Evolutionary conservation across 2,113 vertebrate genomes (phyloP).

Genomic region (Perccottus glenii): DNA sequence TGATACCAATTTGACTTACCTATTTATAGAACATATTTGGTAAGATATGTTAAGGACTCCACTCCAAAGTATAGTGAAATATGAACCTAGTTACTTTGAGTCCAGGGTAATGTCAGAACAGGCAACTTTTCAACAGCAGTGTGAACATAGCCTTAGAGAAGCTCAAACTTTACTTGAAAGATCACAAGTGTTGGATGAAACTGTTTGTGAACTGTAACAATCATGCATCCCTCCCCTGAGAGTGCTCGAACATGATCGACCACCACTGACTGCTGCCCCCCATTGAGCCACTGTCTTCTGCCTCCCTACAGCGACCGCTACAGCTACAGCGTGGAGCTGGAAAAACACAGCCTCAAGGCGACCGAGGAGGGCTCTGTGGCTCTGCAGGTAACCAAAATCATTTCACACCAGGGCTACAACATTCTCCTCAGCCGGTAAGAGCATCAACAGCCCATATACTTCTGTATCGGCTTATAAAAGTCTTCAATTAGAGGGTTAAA

Average conservation of each 20-base stretch:
- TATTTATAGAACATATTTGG: too few relatives aligned
- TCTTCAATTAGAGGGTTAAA: too few relatives aligned
- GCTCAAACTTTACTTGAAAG: too few relatives aligned
- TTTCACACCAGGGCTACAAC: slow-evolving; percentile 80
- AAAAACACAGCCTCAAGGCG: slow-evolving; percentile 79
- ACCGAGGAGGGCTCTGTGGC: slow-evolving; percentile 69
- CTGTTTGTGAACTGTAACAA: too few relatives aligned
- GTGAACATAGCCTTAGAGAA: too few relatives aligned
- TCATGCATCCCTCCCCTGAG: neutral
- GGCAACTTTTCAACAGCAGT: too few relatives aligned
- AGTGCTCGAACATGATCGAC: neutral
- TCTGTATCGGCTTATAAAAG: neutral
- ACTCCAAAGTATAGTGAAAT: too few relatives aligned
- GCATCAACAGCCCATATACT: neutral
- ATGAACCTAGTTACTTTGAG: too few relatives aligned
- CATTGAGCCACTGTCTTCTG: slow-evolving; percentile 12
- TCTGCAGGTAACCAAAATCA: slow-evolving; percentile 58
- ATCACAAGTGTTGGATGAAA: too few relatives aligned
- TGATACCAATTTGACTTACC: too few relatives aligned
- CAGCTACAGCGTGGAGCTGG: slow-evolving; percentile 80
- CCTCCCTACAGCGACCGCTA: slow-evolving; percentile 52
- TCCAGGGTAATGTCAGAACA: too few relatives aligned
- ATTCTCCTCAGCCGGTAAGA: slow-evolving; percentile 51
- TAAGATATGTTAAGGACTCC: too few relatives aligned
- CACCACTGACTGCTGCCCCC: neutral